phyloP scores from a whole-genome alignment of 2,888 invertebrate species.

The Anorthoa munda region DNA sequence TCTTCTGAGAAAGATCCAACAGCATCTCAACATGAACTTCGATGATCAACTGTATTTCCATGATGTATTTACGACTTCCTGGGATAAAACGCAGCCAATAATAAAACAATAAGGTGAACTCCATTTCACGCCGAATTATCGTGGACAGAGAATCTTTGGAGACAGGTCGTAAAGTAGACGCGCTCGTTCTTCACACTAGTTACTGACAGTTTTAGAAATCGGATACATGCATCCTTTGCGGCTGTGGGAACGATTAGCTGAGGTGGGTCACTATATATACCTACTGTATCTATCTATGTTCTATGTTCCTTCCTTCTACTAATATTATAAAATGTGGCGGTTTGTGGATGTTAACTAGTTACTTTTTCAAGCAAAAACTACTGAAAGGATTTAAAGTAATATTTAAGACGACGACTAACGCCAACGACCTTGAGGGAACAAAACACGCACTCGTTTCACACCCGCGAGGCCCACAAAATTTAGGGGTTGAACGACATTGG shows the following conservation, averaged over 20 bases:
- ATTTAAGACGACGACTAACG: too few species aligned
- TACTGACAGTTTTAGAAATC: constrained; percentile 55
- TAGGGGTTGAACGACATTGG: too few species aligned
- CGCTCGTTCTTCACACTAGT: constrained; percentile 53
- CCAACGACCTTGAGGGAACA: too few species aligned
- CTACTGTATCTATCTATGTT: too few species aligned
- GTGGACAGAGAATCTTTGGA: constrained; percentile 59
- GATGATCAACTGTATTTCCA: constrained; percentile 45
- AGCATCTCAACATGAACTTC: neutral
- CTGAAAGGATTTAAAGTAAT: too few species aligned
- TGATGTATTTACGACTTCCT: constrained; percentile 61
- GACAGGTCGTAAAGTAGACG: constrained; percentile 54
- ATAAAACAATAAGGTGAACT: constrained; percentile 64
- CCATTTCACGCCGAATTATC: constrained; percentile 76
- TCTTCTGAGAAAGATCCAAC: neutral
- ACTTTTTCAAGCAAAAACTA: too few species aligned
- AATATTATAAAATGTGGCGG: too few species aligned
- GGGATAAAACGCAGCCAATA: constrained; percentile 64
- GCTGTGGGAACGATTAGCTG: constrained; percentile 18
- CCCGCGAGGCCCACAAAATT: too few species aligned
- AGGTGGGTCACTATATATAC: too few species aligned
- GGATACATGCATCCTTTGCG: constrained; percentile 36
- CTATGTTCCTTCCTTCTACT: too few species aligned
- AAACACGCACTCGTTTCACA: too few species aligned
- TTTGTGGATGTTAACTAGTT: too few species aligned